These are phyloP conservation scores for Clarias macrocephalus DNA, from an alignment of 2,113 vertebrate genomes.

Conservation along the genomic window DNA sequence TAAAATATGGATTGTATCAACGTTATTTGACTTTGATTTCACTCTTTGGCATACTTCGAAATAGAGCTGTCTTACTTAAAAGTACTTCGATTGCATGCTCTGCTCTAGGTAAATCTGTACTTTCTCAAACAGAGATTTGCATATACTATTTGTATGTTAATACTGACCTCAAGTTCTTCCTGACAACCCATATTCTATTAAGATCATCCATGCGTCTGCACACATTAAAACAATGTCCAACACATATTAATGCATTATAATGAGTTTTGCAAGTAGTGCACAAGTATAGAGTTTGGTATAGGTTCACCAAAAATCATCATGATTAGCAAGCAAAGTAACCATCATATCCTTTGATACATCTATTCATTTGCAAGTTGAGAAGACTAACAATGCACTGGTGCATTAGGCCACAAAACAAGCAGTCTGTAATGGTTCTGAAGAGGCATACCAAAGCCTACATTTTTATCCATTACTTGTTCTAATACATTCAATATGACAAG, in stretches of 20 bases:
- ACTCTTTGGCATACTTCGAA: not conserved
- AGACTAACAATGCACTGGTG: not conserved
- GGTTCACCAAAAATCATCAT: not conserved
- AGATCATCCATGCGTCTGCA: slow-evolving; percentile 9
- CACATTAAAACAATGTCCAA: slow-evolving; percentile 29
- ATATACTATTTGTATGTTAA: slow-evolving; percentile 51
- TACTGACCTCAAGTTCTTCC: slow-evolving; percentile 46
- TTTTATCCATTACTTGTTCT: not conserved
- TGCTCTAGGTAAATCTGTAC: slow-evolving; percentile 6
- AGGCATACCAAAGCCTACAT: not conserved
- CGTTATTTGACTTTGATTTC: not conserved
- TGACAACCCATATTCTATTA: slow-evolving; percentile 40
- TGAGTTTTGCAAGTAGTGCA: not conserved
- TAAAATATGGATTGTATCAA: not conserved
- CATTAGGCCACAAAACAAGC: not conserved
- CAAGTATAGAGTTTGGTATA: not conserved
- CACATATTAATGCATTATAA: not conserved
- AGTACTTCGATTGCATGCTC: not conserved
- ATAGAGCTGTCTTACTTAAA: not conserved
- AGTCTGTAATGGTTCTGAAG: slow-evolving; percentile 15
- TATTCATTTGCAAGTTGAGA: not conserved
- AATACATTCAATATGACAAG: not conserved
- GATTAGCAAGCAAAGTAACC: not conserved
- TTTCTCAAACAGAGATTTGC: slow-evolving; percentile 26
- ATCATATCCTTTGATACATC: not conserved